Evolutionary conservation across 2,113 vertebrate genomes (phyloP), one percentile per base, ranked within the genome.

Genomic region (Microtus richardsoni): DNA sequence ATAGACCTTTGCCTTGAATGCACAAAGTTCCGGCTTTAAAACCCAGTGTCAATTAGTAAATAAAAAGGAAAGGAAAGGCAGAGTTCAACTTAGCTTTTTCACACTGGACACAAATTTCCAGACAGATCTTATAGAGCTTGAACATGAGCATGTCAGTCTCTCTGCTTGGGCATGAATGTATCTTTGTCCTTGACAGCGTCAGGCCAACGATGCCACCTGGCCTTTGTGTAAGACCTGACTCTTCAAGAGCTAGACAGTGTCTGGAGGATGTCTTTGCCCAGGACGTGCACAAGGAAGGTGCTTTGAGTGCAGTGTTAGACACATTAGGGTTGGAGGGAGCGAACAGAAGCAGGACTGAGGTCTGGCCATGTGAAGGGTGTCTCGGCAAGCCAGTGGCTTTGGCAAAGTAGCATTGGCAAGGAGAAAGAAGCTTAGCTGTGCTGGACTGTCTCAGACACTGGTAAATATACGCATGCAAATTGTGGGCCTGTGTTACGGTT

Each of bases 321-420:
- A 44, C 0, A 14, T 26, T 0, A 22, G 3, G 41, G 44, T 9
- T 70, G 47, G 33, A 49, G 19, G 22, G 30, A 17, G 16, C 41
- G 30, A 2, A 7, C 0, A n/a, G 22, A 47, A 54, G 24, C 16
- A 0, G 0, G 49, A 17, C 0, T 74, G 26, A 86, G 39, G 71
- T 79, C 49, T n/a, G 10, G 73, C 11, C 26, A 28, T 17, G 12
- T 70, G 41, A 78, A 75, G 58, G 30, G 5, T 21, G 22, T 82
- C 52, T n/a, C 33, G 6, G 87, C 64, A 52, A 58, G 80, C 3
- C 10, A 24, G 24, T 26, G 33, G 54, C 2, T 7, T 33, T 78
- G 52, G 68, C n/a, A 71, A 22, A 16, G 58, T 39, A 21, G 83
- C 26, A 1, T 3, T 60, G n/a, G 66, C 26, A 12, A 39, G 7